Conservation (phyloP, 2,888 invertebrate species). For the Drosophila buzzatii region DNA sequence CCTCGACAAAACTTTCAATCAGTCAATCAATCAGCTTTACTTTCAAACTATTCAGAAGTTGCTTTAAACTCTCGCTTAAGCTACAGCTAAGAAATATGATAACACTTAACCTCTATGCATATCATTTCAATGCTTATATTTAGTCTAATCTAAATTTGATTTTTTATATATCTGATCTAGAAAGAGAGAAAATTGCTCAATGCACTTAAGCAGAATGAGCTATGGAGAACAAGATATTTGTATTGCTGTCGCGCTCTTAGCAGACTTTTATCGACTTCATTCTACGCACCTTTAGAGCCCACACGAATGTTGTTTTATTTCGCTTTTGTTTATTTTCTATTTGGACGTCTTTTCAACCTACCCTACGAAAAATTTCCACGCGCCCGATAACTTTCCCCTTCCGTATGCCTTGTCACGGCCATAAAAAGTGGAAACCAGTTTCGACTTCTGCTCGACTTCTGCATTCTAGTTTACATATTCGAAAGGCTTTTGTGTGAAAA, state of each 20-base stretch:
- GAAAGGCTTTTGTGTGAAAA: slow-evolving; percentile 37
- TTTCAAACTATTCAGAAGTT: not conserved
- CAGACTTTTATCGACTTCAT: not conserved
- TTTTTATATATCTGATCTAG: not conserved
- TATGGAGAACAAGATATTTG: not conserved
- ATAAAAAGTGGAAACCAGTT: slow-evolving; percentile 23
- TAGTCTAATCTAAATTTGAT: not conserved
- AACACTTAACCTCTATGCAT: not conserved
- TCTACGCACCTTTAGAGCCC: not conserved
- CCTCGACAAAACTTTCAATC: not conserved
- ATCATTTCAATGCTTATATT: not conserved
- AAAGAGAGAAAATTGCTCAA: not conserved
- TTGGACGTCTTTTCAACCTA: slow-evolving; percentile 52
- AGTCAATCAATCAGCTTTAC: not conserved
- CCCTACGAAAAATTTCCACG: slow-evolving; percentile 46
- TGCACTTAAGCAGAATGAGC: not conserved
- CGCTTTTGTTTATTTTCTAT: not conserved
- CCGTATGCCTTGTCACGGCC: slow-evolving; percentile 29
- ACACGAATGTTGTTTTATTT: not conserved
- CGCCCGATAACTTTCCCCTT: slow-evolving; percentile 54
- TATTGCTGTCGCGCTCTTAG: not conserved
- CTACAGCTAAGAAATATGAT: not conserved
- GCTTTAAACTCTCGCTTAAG: fast-evolving
- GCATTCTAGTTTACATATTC: slow-evolving; percentile 56
- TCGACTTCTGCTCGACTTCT: slow-evolving; percentile 28